Conservation (phyloP, 2,888 invertebrate genomes). For the Litoditis marina region DNA sequence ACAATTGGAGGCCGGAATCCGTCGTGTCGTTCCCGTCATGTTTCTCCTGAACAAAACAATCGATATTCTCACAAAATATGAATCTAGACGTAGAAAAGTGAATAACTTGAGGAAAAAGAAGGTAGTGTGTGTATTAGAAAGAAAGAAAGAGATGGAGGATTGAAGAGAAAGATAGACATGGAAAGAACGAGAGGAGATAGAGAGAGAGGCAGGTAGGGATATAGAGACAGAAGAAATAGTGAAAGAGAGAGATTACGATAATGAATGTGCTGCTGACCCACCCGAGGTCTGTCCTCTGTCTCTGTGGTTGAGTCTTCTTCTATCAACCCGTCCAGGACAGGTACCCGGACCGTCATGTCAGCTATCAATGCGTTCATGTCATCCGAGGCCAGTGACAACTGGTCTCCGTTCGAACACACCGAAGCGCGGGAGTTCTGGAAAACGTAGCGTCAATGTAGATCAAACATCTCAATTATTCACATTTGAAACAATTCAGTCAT, state of each 20-base stretch:
- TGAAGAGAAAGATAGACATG: no score
- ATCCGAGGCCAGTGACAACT: conserved; percentile 53
- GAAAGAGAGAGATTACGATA: no score
- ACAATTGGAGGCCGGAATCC: conserved; percentile 41
- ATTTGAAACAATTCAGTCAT: no score
- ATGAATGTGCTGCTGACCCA: neutral
- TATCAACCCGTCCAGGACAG: conserved; percentile 26
- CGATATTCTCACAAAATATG: no score
- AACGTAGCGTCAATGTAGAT: no score
- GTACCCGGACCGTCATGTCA: conserved; percentile 52
- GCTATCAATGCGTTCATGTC: conserved; percentile 58
- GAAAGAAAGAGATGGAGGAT: no score
- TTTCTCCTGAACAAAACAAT: conserved; percentile 25
- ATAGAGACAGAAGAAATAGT: neutral
- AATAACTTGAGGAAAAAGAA: no score
- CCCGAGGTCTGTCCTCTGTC: conserved; percentile 22
- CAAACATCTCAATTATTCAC: no score
- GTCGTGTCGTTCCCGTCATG: conserved; percentile 48
- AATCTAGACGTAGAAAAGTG: no score
- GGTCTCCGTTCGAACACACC: conserved; percentile 49
- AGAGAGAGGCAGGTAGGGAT: no score
- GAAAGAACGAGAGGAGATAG: no score
- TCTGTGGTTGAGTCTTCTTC: conserved; percentile 37
- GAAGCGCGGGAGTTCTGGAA: conserved; percentile 55
- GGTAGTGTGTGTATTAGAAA: no score